Conservation (phyloP, 2,113 vertebrate species). For the Psilopsiagon aymara region DNA sequence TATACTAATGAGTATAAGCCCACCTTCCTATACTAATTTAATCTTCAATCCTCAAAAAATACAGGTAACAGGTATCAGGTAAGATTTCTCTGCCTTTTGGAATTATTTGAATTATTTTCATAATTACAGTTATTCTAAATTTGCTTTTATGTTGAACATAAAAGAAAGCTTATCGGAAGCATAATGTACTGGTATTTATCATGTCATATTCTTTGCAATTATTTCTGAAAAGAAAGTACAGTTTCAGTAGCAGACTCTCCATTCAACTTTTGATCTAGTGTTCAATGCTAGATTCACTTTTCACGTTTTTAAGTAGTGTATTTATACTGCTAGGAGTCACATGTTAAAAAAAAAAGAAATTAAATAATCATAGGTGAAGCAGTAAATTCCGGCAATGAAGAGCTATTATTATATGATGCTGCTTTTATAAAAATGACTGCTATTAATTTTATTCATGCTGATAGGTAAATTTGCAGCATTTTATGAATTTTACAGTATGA, state of each 20-base stretch:
- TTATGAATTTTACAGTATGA: neutral
- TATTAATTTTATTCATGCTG: conserved; percentile 8
- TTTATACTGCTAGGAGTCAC: conserved; percentile 22
- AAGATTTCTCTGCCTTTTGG: conserved; percentile 40
- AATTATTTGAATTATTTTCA: neutral
- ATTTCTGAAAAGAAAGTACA: neutral
- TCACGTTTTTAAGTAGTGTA: neutral
- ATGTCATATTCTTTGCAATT: neutral
- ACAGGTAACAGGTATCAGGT: conserved; percentile 65
- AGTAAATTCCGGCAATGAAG: conserved; percentile 29
- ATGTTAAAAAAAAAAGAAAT: neutral
- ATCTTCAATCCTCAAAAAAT: conserved; percentile 56
- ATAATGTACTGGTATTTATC: neutral
- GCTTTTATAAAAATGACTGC: conserved; percentile 14
- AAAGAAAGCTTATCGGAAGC: neutral
- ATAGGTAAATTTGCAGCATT: neutral
- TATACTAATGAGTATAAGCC: conserved; percentile 80
- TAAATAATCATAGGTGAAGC: neutral
- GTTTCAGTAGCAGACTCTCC: neutral
- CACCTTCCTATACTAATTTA: conserved; percentile 74
- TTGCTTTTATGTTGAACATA: neutral
- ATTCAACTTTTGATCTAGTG: neutral
- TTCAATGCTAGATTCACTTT: neutral
- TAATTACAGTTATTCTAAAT: neutral
- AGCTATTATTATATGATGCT: neutral